Evolutionary conservation across 2,888 invertebrate species (phyloP).

Genomic region (Clostera curtula): DNA sequence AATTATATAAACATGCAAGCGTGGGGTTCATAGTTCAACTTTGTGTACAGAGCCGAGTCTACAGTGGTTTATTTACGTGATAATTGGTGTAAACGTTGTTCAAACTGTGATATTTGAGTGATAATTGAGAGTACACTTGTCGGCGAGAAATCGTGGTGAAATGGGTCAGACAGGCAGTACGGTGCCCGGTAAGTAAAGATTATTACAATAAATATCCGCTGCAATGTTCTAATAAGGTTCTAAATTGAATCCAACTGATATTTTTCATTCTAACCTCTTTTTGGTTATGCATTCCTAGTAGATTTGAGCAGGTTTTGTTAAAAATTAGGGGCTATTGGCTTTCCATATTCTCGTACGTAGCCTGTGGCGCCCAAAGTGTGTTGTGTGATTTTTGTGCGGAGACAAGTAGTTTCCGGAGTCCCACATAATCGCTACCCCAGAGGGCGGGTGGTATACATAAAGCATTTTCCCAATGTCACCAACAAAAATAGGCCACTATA

Average conservation of each 20-base stretch:
- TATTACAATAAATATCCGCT: slow-evolving; percentile 28
- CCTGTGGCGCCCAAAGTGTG: too few species aligned
- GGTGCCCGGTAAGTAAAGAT: slow-evolving; percentile 55
- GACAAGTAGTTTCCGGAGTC: too few species aligned
- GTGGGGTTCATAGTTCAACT: slow-evolving; percentile 48
- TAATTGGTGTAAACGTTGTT: slow-evolving; percentile 29
- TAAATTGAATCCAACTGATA: slow-evolving; percentile 27
- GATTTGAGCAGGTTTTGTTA: too few species aligned
- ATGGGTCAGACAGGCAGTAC: slow-evolving; percentile 65
- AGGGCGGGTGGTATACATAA: too few species aligned
- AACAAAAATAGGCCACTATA: too few species aligned
- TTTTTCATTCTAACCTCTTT: slow-evolving; percentile 26
- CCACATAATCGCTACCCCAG: too few species aligned
- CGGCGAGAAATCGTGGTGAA: slow-evolving; percentile 18
- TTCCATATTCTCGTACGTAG: too few species aligned
- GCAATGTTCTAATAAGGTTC: slow-evolving; percentile 33
- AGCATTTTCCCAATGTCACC: too few species aligned
- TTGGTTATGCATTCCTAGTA: background rate
- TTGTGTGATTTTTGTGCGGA: too few species aligned
- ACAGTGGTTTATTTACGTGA: slow-evolving; percentile 24
- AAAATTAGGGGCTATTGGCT: too few species aligned
- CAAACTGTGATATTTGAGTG: slow-evolving; percentile 22
- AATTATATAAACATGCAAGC: slow-evolving; percentile 38
- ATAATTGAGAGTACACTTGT: slow-evolving; percentile 16
- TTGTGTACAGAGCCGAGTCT: slow-evolving; percentile 31